Base-by-base conservation (phyloP, 2,113 vertebrate genomes). In the Ceratotherium simum region DNA sequence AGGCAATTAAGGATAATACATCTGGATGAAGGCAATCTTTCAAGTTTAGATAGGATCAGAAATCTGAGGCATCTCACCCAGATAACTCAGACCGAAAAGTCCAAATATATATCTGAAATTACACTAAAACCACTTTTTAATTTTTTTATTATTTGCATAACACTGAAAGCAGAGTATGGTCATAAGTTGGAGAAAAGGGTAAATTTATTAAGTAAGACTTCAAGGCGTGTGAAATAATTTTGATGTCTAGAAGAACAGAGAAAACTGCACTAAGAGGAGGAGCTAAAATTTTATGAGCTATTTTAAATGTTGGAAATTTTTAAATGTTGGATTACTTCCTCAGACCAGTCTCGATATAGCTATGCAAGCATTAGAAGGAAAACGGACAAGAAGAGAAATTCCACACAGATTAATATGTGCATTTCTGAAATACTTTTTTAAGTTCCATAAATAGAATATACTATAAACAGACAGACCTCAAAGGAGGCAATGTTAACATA, bases 341-440 rank as follows among this genome's bases (percentile, higher is more conserved):
- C 58, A 87, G 60, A 73, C 4, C 86, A 95, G 51, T 25, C 36
- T 97, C 46, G 5, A 80, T 56, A 42, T 5, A 80, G 23, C n/a
- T 76, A 33, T 67, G 23, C 39, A 84, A 75, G 21, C 29, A 95
- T 48, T 36, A 82, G 83, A 94, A 94, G 42, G 56, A 84, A 95
- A 75, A 91, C 90, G 39, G 27, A 86, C 33, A 81, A 96, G 69
- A 86, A 65, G 65, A 96, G 64, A 79, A 95, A 97, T 91, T 92
- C 69, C 56, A 89, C 27, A 64, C 33, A 91, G 95, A 95, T 96
- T 91, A 96, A 73, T 81, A 93, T 39, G 64, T 76, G 54, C 72
- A 58, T 96, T 93, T 97, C 91, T 93, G 83, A 95, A 93, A 91
- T 96, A 78, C 54, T 83, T 96, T 96, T 62, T 83, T 92, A 82